Conservation (phyloP, 2,113 vertebrate species). For the Cinclus cinclus region DNA sequence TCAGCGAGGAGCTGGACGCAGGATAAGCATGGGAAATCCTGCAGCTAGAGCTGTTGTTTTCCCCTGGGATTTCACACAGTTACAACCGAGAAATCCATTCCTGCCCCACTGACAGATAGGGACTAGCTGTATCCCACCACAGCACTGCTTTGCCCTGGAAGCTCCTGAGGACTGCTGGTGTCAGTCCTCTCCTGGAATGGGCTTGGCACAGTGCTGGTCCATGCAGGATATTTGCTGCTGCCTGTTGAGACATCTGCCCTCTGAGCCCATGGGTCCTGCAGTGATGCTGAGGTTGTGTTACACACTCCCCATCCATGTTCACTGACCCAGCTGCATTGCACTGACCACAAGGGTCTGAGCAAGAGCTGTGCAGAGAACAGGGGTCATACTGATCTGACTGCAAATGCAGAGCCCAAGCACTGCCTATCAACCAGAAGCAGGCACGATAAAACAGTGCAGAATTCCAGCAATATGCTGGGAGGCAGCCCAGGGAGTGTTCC, state of each 20-base stretch:
- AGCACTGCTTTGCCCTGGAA: rapidly evolving
- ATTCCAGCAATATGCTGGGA: not conserved
- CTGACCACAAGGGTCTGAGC: not conserved
- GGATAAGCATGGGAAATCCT: not conserved
- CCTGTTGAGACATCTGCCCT: not conserved
- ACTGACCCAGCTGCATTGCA: rapidly evolving
- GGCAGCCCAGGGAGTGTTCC: not conserved
- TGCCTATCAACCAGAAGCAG: not conserved
- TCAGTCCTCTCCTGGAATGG: not conserved
- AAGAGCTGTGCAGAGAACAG: not conserved
- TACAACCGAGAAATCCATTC: not conserved
- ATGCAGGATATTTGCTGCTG: rapidly evolving
- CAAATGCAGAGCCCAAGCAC: not conserved
- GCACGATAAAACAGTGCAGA: not conserved
- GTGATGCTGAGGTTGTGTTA: not conserved
- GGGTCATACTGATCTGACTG: not conserved
- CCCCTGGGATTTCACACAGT: not conserved
- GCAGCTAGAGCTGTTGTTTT: not conserved
- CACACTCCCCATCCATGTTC: not conserved
- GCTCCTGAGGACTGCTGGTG: not conserved
- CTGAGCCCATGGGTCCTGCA: rapidly evolving
- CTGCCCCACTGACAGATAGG: not conserved
- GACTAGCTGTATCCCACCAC: not conserved
- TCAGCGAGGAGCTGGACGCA: not conserved
- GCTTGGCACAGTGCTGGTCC: not conserved